These are phyloP conservation scores for Drosophila kokeensis DNA, from an alignment of 2,888 invertebrate species.

Conservation along the genomic window DNA sequence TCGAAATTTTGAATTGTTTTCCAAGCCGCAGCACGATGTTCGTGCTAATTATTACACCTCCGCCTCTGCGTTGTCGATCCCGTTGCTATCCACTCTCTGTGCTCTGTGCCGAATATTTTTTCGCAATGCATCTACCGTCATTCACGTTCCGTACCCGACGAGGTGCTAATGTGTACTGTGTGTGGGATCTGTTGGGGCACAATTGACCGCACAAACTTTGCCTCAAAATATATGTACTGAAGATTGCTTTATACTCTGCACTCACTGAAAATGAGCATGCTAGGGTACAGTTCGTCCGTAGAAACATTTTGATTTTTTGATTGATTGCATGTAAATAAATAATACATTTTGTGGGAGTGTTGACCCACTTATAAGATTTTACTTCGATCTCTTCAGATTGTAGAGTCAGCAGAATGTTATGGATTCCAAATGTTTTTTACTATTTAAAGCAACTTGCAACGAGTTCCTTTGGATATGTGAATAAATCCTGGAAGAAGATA, in stretches of 20 bases:
- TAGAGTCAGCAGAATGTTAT: not conserved
- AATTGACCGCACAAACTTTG: conserved; percentile 11
- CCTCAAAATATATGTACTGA: not conserved
- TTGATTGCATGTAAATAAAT: not conserved
- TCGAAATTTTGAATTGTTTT: conserved; percentile 64
- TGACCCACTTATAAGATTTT: not conserved
- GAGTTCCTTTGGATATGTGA: not conserved
- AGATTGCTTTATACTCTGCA: conserved; percentile 15
- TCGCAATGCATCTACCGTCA: conserved; percentile 29
- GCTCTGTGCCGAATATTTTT: conserved; percentile 4
- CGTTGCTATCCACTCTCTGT: conserved; percentile 8
- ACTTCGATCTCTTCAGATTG: not conserved
- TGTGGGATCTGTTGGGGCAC: conserved; percentile 20
- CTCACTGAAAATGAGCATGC: not conserved
- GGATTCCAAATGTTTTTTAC: not conserved
- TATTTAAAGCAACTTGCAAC: not conserved
- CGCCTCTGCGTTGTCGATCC: conserved; percentile 16
- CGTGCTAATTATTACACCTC: conserved; percentile 59
- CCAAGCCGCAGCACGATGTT: conserved; percentile 36
- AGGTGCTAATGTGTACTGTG: conserved; percentile 67
- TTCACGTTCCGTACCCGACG: conserved; percentile 52
- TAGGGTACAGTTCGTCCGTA: not conserved
- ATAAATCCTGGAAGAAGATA: not conserved
- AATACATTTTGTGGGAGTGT: not conserved
- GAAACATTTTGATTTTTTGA: not conserved